phyloP scores from a whole-genome alignment of 1,140 invertebrate species.

The Ceratosolen solmsi region DNA sequence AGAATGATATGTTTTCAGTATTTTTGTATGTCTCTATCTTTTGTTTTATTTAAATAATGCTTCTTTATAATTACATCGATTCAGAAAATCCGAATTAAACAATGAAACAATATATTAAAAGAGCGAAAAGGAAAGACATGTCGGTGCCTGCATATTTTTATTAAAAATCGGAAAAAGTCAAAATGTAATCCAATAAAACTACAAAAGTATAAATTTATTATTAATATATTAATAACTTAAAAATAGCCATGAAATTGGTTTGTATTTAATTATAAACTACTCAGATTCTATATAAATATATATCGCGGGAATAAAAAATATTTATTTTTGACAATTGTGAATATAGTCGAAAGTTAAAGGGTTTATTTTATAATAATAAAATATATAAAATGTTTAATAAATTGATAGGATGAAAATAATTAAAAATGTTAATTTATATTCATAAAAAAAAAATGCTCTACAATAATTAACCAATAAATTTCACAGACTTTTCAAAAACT shows the following conservation, averaged over 20 bases:
- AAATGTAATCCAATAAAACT: constrained; percentile 27
- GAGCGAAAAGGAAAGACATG: constrained; percentile 54
- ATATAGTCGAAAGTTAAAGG: constrained; percentile 47
- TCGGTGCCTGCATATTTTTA: constrained; percentile 71
- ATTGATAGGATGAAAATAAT: constrained; percentile 21
- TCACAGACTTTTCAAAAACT: background rate
- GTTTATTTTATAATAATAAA: constrained; percentile 43
- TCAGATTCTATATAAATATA: constrained; percentile 39
- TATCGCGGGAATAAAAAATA: constrained; percentile 49
- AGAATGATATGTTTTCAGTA: background rate
- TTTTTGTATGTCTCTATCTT: background rate
- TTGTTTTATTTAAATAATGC: constrained; percentile 36
- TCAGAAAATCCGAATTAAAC: constrained; percentile 40
- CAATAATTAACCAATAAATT: background rate
- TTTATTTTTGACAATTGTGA: constrained; percentile 52
- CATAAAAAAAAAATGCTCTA: background rate
- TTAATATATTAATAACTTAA: constrained; percentile 39
- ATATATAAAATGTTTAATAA: constrained; percentile 29
- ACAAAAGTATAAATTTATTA: constrained; percentile 22
- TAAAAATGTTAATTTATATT: constrained; percentile 31
- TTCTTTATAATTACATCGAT: constrained; percentile 37
- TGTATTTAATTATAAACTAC: constrained; percentile 44
- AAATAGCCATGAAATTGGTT: constrained; percentile 43
- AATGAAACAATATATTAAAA: constrained; percentile 20
- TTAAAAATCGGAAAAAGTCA: constrained; percentile 31